A percentile compares a stretch with the other conserved stretches of the same genome.
Conservation (phyloP, 1,140 invertebrate genomes). For the Rhopalosiphum padi region DNA sequence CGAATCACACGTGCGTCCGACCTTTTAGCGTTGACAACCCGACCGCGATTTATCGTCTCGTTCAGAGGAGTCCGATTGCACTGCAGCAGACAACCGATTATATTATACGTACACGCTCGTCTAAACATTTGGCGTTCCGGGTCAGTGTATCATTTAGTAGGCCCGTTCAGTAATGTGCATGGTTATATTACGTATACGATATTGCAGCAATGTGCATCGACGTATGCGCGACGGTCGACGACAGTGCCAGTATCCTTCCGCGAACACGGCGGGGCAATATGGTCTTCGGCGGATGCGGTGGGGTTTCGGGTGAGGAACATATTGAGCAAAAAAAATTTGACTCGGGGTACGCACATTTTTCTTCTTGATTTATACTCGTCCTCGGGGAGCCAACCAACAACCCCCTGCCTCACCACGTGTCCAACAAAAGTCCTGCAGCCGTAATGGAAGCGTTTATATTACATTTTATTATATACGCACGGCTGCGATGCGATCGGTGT, state of each 20-base stretch:
- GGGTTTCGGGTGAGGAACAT: not conserved
- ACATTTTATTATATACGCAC: not conserved
- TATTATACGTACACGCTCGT: not conserved
- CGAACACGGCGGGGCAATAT: not conserved
- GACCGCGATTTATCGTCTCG: conserved; percentile 36
- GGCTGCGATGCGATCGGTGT: not conserved
- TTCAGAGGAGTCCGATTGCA: conserved; percentile 36
- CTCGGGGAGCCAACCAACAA: not conserved
- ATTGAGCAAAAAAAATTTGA: not conserved
- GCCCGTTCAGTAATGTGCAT: not conserved
- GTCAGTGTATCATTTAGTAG: not conserved
- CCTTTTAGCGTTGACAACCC: conserved; percentile 51
- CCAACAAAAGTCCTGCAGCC: not conserved
- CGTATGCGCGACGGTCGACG: not conserved
- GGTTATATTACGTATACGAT: not conserved
- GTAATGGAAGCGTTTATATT: not conserved
- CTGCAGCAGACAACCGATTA: not conserved
- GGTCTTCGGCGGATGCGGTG: not conserved
- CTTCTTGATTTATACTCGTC: not conserved
- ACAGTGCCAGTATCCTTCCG: not conserved
- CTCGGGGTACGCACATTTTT: not conserved
- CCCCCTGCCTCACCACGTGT: not conserved
- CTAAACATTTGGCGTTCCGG: not conserved
- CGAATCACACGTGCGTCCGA: conserved; percentile 27
- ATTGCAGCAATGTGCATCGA: not conserved